Evolutionary conservation across 2,113 vertebrate species (phyloP).

Genomic region (Phrynosoma platyrhinos): DNA sequence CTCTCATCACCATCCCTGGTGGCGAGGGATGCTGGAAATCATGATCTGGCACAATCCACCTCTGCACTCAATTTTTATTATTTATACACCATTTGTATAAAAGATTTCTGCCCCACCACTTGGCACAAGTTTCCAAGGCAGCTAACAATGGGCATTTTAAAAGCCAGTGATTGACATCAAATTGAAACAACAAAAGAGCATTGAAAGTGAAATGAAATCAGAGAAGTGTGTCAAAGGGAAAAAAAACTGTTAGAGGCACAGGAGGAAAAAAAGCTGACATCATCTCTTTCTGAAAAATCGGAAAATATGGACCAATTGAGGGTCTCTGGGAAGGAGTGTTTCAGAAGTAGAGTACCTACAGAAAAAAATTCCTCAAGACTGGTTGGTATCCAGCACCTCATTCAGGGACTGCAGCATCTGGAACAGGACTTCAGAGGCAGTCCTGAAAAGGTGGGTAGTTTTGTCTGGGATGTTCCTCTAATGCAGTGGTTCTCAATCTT

Average conservation of each 20-base stretch:
- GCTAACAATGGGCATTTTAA: not conserved
- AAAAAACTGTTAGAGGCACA: not conserved
- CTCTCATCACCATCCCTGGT: too few species aligned
- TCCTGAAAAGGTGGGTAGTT: not conserved
- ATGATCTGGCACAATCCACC: too few species aligned
- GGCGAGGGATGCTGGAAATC: too few species aligned
- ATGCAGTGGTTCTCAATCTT: too few species aligned
- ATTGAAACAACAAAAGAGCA: not conserved
- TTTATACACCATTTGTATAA: not conserved
- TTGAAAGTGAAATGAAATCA: not conserved
- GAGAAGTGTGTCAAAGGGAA: too few species aligned
- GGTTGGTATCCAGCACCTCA: not conserved
- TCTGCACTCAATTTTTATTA: not conserved
- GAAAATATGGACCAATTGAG: not conserved
- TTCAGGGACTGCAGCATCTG: not conserved
- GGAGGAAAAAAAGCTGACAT: not conserved
- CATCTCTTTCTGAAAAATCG: not conserved
- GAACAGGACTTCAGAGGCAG: not conserved
- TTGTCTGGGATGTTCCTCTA: too few species aligned
- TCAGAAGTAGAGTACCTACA: too few species aligned
- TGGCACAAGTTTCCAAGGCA: too few species aligned
- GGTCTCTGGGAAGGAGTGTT: not conserved
- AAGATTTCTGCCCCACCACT: not conserved
- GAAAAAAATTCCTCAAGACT: not conserved
- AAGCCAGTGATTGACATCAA: not conserved